Base-by-base conservation (phyloP, 2,797 vertebrate genomes). In the Furcifer pardalis region DNA sequence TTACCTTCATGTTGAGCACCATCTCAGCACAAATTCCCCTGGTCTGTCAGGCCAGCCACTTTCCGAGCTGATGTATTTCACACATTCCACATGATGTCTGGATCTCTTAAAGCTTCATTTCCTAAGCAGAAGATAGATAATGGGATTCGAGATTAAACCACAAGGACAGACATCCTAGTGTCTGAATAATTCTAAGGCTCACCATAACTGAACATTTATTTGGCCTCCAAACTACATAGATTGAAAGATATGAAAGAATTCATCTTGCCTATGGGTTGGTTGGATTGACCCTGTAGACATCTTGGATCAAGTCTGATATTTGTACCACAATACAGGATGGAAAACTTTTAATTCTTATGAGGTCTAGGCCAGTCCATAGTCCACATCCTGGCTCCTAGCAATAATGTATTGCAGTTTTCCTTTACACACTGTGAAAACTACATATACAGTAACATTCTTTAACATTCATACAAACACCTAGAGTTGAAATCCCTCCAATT, bases 21-120 rank as follows among this genome's bases (percentile, higher is more conserved):
- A 62, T 0, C 2, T 62, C 65, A 88, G 21, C 87, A 79, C 4
- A 23, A 81, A 87, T 90, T 86, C 32, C 49, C 82, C 85, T 52
- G 77, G 0, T 82, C 15, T 87, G 17, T 9, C 56, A 74, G 63
- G 40, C 25, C 32, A 62, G 17, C 63, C 63, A 46, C 52, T 91
- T 89, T 89, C 68, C 82, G 81, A 72, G 71, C 75, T 92, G 91
- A 92, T 91, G 91, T 71, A 84, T 92, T 92, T 93, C 85, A 89
- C 91, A 91, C 89, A 0, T 92, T 90, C 89, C 86, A 90, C 88
- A 89, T 77, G 85, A 88, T 90, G 81, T 81, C 82, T 89, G 91
- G 89, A 92, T 94, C 93, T 94, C 89, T 94, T 94, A 95, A 92
- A 80, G 84, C 93, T 95, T 94, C 56, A 90, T 91, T 95, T 94